A percentile compares a stretch with the other conserved stretches of the same genome.
phyloP scores from a whole-genome alignment of 2,888 invertebrate species.

The Entomobrya proxima region DNA sequence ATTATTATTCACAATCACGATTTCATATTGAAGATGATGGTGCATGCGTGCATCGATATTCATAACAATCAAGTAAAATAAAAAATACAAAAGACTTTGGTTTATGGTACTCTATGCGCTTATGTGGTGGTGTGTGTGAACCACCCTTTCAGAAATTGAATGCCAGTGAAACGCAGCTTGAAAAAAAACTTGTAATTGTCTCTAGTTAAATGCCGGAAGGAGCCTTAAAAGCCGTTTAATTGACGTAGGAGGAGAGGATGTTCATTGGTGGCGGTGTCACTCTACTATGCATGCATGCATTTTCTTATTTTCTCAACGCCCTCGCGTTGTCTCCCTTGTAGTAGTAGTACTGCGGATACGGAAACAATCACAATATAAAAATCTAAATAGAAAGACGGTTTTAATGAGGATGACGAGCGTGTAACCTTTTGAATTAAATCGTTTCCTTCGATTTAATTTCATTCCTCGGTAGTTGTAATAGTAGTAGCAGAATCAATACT shows the following conservation, averaged over 20 bases:
- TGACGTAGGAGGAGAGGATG: slow-evolving; percentile 41
- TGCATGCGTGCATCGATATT: slow-evolving; percentile 1
- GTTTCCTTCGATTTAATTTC: slow-evolving; percentile 3
- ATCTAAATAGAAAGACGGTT: background rate
- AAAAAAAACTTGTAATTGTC: slow-evolving; percentile 15
- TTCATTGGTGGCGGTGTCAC: background rate
- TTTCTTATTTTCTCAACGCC: background rate
- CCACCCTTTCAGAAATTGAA: slow-evolving; percentile 1
- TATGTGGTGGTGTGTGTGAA: too few relatives aligned
- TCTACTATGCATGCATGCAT: background rate
- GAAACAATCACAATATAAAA: slow-evolving; percentile 44
- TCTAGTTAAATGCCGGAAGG: slow-evolving; percentile 57
- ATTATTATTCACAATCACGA: slow-evolving; percentile 48
- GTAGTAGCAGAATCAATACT: too few relatives aligned
- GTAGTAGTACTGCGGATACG: slow-evolving; percentile 46
- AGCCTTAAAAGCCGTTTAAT: slow-evolving; percentile 49
- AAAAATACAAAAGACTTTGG: too few relatives aligned
- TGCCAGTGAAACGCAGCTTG: background rate
- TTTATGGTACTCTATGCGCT: too few relatives aligned
- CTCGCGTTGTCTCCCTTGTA: background rate
- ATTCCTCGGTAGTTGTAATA: too few relatives aligned
- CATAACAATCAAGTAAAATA: too few relatives aligned
- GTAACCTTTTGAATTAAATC: slow-evolving; percentile 8
- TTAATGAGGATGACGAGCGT: slow-evolving; percentile 4
- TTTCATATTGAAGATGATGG: background rate